Evolutionary conservation across 2,113 vertebrate species (phyloP).

Genomic region (Trogon surrucura): DNA sequence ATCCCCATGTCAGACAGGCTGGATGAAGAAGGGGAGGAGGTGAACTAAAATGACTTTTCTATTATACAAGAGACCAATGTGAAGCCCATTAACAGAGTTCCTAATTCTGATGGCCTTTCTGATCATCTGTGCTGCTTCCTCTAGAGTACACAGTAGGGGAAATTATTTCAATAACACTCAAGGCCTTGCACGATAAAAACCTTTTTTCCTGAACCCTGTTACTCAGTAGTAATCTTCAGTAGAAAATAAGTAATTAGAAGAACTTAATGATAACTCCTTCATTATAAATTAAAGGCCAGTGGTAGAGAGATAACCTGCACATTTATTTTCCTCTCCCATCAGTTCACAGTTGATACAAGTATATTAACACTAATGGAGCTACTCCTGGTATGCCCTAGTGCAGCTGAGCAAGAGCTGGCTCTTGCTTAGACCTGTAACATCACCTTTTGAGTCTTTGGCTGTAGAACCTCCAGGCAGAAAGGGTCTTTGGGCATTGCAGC

Average conservation of each 20-base stretch:
- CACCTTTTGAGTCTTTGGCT: background rate
- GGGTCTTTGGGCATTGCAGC: background rate
- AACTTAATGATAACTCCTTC: background rate
- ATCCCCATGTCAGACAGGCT: background rate
- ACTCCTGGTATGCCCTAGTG: background rate
- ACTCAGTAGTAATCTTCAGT: background rate
- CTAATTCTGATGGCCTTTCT: background rate
- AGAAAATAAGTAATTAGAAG: background rate
- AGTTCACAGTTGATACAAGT: background rate
- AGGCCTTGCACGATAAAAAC: background rate
- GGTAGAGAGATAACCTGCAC: background rate
- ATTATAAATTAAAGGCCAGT: background rate
- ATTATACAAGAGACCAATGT: background rate
- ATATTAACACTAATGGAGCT: background rate
- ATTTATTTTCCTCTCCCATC: background rate
- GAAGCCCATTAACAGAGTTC: background rate
- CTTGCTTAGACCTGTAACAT: background rate
- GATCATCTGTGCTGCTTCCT: background rate
- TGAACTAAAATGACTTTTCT: background rate
- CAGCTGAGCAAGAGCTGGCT: background rate
- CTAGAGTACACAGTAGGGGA: background rate
- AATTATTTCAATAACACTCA: background rate
- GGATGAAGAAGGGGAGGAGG: background rate
- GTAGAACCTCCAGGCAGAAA: background rate
- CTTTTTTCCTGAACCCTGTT: background rate